Evolutionary conservation across 1,140 invertebrate species (phyloP).

Genomic region (Diorhabda sublineata): DNA sequence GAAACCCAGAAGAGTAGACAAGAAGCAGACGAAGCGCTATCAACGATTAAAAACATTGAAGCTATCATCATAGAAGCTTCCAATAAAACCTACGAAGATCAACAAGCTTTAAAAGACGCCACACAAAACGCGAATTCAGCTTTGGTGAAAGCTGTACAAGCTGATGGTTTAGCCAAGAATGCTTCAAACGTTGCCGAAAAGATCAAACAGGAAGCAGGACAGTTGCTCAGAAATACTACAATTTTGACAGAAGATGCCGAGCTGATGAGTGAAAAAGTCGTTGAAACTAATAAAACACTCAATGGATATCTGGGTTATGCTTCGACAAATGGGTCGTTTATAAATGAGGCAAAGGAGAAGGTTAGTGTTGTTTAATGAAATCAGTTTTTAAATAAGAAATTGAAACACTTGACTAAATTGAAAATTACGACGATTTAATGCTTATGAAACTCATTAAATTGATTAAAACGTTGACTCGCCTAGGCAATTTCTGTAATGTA

Average conservation of each 20-base stretch:
- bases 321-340: conserved; percentile 66
- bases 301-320: conserved; percentile 67
- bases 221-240: conserved; percentile 68
- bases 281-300: conserved; percentile 65
- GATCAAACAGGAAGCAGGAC: conserved; percentile 70
- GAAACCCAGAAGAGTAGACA: conserved; percentile 77
- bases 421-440: background rate
- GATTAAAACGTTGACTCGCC: background rate
- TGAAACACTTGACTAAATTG: too few relatives aligned
- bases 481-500: background rate
- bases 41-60: conserved; percentile 58
- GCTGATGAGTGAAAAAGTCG: conserved; percentile 64
- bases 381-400: too few relatives aligned
- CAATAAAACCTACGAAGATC: conserved; percentile 61
- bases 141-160: conserved; percentile 68
- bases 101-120: conserved; percentile 68
- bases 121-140: conserved; percentile 74
- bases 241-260: conserved; percentile 73
- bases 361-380: conserved; percentile 36
- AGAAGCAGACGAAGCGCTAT: conserved; percentile 61
- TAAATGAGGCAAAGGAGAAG: conserved; percentile 66
- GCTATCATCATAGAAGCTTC: conserved; percentile 54
- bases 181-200: conserved; percentile 72
- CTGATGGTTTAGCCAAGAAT: conserved; percentile 64
- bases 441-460: background rate